Conservation (phyloP, 30 jellyfish, hydroid and myxozoan species). For the Pseudorhiza aurosa region DNA sequence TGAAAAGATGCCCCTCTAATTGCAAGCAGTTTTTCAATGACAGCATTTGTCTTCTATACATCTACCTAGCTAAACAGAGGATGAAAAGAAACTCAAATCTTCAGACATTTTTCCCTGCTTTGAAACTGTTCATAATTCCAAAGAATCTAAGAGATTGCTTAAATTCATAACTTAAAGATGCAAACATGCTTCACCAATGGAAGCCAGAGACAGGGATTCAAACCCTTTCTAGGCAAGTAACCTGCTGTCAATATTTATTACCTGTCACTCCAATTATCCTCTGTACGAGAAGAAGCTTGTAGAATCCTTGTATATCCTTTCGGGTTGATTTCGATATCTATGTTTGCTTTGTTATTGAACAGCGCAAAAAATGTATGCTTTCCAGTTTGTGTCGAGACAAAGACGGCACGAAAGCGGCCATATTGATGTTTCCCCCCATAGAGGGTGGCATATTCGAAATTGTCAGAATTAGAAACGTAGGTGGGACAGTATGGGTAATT, state of each 20-base stretch:
- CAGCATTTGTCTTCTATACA: too few species aligned
- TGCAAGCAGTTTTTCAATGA: too few species aligned
- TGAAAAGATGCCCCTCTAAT: too few species aligned
- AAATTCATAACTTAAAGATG: too few species aligned
- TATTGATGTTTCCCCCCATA: constrained; percentile 15
- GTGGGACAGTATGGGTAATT: constrained; percentile 47
- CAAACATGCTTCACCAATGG: too few species aligned
- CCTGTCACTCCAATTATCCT: constrained; percentile 22
- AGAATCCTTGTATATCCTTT: not conserved
- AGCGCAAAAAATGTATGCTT: constrained; percentile 32
- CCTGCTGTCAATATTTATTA: not conserved
- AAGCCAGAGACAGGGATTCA: too few species aligned
- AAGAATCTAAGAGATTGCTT: too few species aligned
- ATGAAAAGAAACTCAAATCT: too few species aligned
- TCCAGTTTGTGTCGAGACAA: constrained; percentile 42
- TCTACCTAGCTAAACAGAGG: too few species aligned
- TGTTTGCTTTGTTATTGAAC: not conserved
- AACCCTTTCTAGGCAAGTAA: too few species aligned
- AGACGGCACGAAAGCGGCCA: constrained; percentile 14
- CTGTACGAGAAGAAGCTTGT: not conserved
- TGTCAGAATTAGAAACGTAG: not conserved
- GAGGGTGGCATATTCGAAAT: not conserved
- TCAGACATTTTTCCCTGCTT: too few species aligned
- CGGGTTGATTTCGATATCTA: constrained; percentile 16
- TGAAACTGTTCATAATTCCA: too few species aligned